Conservation (phyloP, 2,888 invertebrate genomes). For the Philhelius pedissequus region DNA sequence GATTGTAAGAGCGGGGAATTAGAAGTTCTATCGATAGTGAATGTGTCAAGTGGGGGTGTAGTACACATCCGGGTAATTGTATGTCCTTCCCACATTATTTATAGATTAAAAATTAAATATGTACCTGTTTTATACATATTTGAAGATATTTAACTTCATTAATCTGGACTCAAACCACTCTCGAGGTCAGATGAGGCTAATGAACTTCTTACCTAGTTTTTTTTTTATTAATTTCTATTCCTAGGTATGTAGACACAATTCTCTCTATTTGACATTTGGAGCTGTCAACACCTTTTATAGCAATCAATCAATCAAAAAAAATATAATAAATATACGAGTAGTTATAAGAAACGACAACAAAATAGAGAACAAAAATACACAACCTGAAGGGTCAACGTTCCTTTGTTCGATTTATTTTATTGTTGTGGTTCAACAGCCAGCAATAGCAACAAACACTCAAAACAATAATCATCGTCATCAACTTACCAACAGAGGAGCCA, state of each 20-base stretch:
- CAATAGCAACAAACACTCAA: constrained; percentile 38
- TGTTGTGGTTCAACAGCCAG: constrained; percentile 66
- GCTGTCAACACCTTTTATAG: constrained; percentile 54
- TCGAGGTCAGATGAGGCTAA: constrained; percentile 50
- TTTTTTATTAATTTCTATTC: not conserved
- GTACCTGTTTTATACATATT: too few relatives aligned
- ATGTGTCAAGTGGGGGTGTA: constrained; percentile 14
- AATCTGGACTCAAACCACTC: constrained; percentile 5
- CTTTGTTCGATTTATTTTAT: constrained; percentile 57
- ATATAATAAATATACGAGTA: not conserved
- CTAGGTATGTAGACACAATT: not conserved
- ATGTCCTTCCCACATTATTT: constrained; percentile 6
- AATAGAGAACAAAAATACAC: constrained; percentile 31
- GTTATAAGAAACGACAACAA: not conserved
- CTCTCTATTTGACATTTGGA: constrained; percentile 37
- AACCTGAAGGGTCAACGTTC: constrained; percentile 58
- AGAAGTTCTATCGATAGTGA: constrained; percentile 15
- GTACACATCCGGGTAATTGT: constrained; percentile 38
- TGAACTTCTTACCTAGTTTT: constrained; percentile 39
- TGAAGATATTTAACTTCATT: too few relatives aligned
- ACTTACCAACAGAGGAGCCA: not conserved
- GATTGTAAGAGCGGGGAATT: constrained; percentile 55
- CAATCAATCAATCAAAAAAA: constrained; percentile 50
- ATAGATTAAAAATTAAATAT: too few relatives aligned
- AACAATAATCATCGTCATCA: constrained; percentile 58